These are phyloP conservation scores for Andrena bicolor DNA, from an alignment of 2,888 invertebrate genomes.

Conservation along the genomic window DNA sequence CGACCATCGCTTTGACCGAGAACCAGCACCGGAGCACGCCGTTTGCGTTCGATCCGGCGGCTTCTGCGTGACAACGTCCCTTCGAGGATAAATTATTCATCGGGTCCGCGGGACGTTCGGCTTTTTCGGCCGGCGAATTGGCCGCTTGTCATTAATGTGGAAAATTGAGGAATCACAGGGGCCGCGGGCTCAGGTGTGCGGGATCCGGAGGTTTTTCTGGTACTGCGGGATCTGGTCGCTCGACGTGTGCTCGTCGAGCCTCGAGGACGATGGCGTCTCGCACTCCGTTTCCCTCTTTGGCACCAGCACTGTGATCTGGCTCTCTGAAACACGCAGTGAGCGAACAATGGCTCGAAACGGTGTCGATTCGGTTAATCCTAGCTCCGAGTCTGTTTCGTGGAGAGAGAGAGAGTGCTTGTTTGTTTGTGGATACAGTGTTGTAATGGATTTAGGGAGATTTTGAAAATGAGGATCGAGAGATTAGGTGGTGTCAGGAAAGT, in stretches of 20 bases:
- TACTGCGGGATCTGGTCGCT: constrained; percentile 43
- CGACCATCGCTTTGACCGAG: not conserved
- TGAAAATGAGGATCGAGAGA: too few relatives aligned
- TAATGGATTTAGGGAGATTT: too few relatives aligned
- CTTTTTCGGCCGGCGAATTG: not conserved
- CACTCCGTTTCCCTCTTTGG: constrained; percentile 50
- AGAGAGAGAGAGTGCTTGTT: too few relatives aligned
- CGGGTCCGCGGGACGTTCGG: not conserved
- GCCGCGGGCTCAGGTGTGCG: constrained; percentile 29
- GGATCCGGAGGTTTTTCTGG: constrained; percentile 13
- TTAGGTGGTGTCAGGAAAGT: too few relatives aligned
- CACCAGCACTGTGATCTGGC: constrained; percentile 25
- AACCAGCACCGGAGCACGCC: not conserved
- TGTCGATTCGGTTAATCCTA: not conserved
- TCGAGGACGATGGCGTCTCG: constrained; percentile 37
- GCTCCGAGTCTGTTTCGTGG: too few relatives aligned
- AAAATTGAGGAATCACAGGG: not conserved
- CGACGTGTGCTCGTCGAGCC: constrained; percentile 43
- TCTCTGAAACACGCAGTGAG: constrained; percentile 55
- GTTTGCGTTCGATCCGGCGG: not conserved
- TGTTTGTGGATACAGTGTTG: too few relatives aligned
- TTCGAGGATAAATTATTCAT: constrained; percentile 42
- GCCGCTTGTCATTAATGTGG: not conserved
- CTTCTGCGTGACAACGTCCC: not conserved
- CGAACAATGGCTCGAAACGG: not conserved